Base-by-base conservation (phyloP, 2,888 invertebrate species). In the Erynnis tages region DNA sequence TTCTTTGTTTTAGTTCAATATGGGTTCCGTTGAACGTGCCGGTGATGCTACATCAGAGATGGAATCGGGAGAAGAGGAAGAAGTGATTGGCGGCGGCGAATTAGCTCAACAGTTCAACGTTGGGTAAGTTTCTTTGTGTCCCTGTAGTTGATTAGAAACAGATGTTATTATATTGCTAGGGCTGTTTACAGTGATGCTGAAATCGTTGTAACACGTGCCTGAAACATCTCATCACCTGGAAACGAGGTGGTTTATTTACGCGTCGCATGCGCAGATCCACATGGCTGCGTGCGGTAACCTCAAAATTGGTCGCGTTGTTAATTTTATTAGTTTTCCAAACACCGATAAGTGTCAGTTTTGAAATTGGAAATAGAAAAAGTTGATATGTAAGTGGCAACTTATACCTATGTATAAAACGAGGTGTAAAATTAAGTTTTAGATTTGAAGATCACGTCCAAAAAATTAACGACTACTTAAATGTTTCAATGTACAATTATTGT, bases 61-160 rank as follows among this genome's bases (percentile, higher is more conserved):
- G 66, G 94, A 94, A 73, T 93, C 93, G 34, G 91, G 91, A 27
- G 93, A 93, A 56, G 93, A 93, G 50, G 92, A 91, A 61, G 92
- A 91, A 66, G 90, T 90, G 35, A 84, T 88, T 13, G 86, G 90
- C 40, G 91, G 91, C 45, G 91, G 90, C 32, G 86, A 87, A 71
- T 67, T 84, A 63, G 76, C 88, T 52, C 77, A 81, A 66, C 81
- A 85, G 65, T 73, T 86, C 59, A 70, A 85, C 76, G 83, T 86
- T 71, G 82, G 87, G 89, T 89, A 66, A 66, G 64, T 56, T 44
- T 19, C 40, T 53, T 44, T 52, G 44, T 37, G 8, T 23, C 13
- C 30, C 29, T 30, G 29, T 10, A 10, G 5, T 17, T 14, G 30
- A 14, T 5, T 17, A 29, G 4, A 14, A 21, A 5, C 14, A 4